A percentile compares a stretch with the other conserved stretches of the same genome.
Conservation (phyloP, 1,140 invertebrate genomes). For the Leptestheria dahalacensis region DNA sequence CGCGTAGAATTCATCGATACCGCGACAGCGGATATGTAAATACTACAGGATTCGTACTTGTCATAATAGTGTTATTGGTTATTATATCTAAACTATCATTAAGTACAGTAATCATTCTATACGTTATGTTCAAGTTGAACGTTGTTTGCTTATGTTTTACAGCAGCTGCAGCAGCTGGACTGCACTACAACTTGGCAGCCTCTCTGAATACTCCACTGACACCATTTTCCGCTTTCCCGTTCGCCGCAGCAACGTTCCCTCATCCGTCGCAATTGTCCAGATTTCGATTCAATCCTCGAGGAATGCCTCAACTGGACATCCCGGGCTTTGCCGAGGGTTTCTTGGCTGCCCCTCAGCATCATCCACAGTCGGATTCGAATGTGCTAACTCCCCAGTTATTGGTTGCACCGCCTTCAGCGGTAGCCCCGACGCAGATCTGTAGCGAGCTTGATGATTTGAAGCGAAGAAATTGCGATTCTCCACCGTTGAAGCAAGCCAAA, state of each 20-base stretch:
- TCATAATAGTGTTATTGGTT: too few species aligned
- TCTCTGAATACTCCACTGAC: conserved; percentile 6
- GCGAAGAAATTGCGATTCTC: neutral
- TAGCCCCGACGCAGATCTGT: neutral
- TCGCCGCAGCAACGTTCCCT: conserved; percentile 4
- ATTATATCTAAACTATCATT: too few species aligned
- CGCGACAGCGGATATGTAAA: too few species aligned
- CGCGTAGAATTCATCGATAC: too few species aligned
- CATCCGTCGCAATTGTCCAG: neutral
- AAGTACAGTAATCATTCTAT: neutral
- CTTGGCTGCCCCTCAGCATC: neutral
- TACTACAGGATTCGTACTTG: too few species aligned
- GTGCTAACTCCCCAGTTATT: neutral
- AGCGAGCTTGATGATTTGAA: neutral
- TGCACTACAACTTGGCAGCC: conserved; percentile 7
- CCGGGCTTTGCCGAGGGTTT: conserved; percentile 2
- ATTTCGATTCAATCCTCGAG: conserved; percentile 5
- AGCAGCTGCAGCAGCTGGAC: conserved; percentile 9
- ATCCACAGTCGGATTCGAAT: neutral
- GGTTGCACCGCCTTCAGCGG: neutral
- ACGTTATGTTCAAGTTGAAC: neutral
- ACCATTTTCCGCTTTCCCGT: conserved; percentile 6
- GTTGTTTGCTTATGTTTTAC: neutral
- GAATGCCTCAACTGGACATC: conserved; percentile 2
- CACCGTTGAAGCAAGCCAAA: neutral